A percentile compares a stretch with the other conserved stretches of the same genome.
Evolutionary conservation across 2,888 invertebrate genomes (phyloP).

Genomic region (Drosophila picticornis): DNA sequence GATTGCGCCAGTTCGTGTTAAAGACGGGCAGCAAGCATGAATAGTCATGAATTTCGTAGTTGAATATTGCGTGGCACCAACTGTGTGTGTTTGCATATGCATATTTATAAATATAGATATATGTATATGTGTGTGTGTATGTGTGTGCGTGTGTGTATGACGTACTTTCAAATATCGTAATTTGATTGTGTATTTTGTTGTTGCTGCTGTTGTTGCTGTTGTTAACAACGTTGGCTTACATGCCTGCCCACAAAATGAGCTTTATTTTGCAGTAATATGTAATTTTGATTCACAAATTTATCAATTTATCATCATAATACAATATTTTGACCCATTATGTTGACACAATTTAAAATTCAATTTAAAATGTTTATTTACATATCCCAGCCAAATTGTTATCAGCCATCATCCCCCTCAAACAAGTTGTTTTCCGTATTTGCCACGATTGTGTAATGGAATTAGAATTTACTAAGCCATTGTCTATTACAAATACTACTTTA

Average conservation of each 20-base stretch:
- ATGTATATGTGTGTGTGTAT: neutral
- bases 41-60: conserved; percentile 37
- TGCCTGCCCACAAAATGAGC: conserved; percentile 11
- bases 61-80: conserved; percentile 15
- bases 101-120: neutral
- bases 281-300: conserved; percentile 74
- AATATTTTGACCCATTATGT: conserved; percentile 64
- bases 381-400: conserved; percentile 33
- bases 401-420: neutral
- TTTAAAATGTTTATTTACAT: conserved; percentile 71
- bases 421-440: conserved; percentile 13
- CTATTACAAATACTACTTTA: conserved; percentile 27
- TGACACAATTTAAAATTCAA: conserved; percentile 73
- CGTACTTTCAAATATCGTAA: conserved; percentile 54
- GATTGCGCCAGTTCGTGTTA: conserved; percentile 10
- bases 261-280: conserved; percentile 54
- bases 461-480: conserved; percentile 50
- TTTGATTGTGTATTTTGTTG: conserved; percentile 36
- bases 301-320: conserved; percentile 70
- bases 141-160: conserved; percentile 10
- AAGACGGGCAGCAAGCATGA: conserved; percentile 34
- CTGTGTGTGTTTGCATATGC: neutral
- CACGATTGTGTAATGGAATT: conserved; percentile 47
- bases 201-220: conserved; percentile 26
- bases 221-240: conserved; percentile 46